A percentile compares a stretch with the other conserved stretches of the same genome.
Evolutionary conservation across 1,140 invertebrate genomes (phyloP).

Genomic region (Glossosoma conforme): DNA sequence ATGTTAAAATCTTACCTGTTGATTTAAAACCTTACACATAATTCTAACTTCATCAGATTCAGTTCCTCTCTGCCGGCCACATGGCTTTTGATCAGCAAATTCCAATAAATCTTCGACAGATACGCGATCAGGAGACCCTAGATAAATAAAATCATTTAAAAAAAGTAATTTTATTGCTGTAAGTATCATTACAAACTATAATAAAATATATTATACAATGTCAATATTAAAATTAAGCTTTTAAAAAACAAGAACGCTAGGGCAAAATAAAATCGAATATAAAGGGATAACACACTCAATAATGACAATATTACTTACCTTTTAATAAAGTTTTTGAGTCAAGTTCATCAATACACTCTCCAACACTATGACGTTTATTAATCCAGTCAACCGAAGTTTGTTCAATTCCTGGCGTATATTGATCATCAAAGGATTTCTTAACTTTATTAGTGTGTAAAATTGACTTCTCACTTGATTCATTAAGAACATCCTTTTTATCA

Average conservation of each 20-base stretch:
- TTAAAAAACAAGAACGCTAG: no score
- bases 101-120: conserved; percentile 90
- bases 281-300: not conserved
- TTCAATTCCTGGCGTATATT: no score
- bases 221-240: no score
- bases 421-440: no score
- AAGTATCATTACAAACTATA: no score
- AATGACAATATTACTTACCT: conserved; percentile 1
- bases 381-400: no score
- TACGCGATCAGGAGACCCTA: conserved; percentile 64
- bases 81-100: conserved; percentile 81
- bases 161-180: no score
- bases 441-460: no score
- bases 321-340: conserved; percentile 8
- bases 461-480: no score
- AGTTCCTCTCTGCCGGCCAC: conserved; percentile 72
- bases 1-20: conserved; percentile 73
- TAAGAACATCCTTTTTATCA: no score
- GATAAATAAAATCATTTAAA: conserved; percentile 25
- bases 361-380: no score
- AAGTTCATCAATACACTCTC: conserved; percentile 9
- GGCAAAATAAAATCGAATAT: conserved; percentile 24
- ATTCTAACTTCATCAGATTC: conserved; percentile 88
- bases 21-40: conserved; percentile 84
- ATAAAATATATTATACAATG: no score